Conservation (phyloP, 2,888 invertebrate species). For the Masnerella sp. region DNA sequence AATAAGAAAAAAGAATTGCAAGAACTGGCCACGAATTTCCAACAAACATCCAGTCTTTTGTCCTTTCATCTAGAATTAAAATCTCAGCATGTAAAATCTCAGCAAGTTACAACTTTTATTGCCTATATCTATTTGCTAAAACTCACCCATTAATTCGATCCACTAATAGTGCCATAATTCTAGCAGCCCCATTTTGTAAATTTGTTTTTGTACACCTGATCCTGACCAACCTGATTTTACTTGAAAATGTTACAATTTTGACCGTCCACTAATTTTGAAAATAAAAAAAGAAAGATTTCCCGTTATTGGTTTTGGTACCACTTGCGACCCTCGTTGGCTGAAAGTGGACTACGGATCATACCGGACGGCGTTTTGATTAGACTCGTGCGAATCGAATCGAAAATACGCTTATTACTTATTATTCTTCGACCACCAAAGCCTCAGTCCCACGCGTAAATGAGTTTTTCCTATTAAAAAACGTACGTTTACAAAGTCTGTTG, state of each 20-base stretch:
- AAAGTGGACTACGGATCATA: slow-evolving; percentile 25
- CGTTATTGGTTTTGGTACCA: slow-evolving; percentile 4
- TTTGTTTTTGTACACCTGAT: too few relatives aligned
- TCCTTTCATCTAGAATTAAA: slow-evolving; percentile 80
- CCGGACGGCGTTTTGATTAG: slow-evolving; percentile 22
- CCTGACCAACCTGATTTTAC: too few relatives aligned
- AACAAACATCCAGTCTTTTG: slow-evolving; percentile 84
- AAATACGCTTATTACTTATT: slow-evolving; percentile 50
- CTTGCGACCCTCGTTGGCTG: slow-evolving; percentile 11
- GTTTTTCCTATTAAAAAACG: slow-evolving; percentile 15
- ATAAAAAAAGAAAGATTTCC: slow-evolving; percentile 27
- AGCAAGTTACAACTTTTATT: too few relatives aligned
- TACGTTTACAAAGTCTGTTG: neutral
- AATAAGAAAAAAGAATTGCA: slow-evolving; percentile 79
- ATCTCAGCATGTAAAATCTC: too few relatives aligned
- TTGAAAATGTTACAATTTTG: too few relatives aligned
- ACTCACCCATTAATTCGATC: slow-evolving; percentile 32
- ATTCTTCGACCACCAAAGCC: slow-evolving; percentile 17
- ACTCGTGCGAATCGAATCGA: slow-evolving; percentile 32
- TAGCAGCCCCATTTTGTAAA: slow-evolving; percentile 21
- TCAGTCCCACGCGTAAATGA: slow-evolving; percentile 6
- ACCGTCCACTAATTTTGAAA: slow-evolving; percentile 3
- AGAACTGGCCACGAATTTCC: slow-evolving; percentile 81
- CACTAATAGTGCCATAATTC: slow-evolving; percentile 31
- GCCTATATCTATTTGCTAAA: too few relatives aligned